Evolutionary conservation across 2,888 invertebrate genomes (phyloP), one percentile per base, ranked within the genome.

Genomic region (Eustalomyia histrio): DNA sequence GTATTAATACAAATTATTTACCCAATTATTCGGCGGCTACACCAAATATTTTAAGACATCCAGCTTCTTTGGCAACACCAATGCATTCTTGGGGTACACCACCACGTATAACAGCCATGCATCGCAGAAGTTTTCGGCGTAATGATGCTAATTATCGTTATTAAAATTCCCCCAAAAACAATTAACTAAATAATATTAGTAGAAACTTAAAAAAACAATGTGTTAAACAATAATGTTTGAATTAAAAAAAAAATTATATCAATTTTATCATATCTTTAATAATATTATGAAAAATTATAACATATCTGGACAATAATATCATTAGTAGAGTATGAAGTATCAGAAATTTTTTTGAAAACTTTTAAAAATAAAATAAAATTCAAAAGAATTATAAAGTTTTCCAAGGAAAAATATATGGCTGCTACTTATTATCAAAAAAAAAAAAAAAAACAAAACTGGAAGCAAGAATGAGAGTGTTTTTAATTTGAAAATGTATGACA

Each of bases 81-180:
- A 35, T 71, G 64, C 86, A 87, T 68, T 76, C 86, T 64, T 90
- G 90, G 90, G 90, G 90, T 82, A 90, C 90, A 82, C 91, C 90
- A 79, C 91, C 91, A 79, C 88, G 90, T 86, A 89, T 91, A 83
- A 90, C 90, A 85, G 90, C 90, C 83, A 85, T 91, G 88, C 90
- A 90, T 86, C 88, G 90, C 84, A 86, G 91, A 83, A 89, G 89
- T 86, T 88, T 90, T 87, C 89, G 90, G 84, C 89, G 86, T 84
- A 84, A 85, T 84, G 79, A 84, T 84, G 84, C 71, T 55, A 79
- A 83, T 47, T 83, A 81, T 65, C 84, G 86, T 83, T 85, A 88
- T 81, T 88, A 86, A 86, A 85, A 29, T 47, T 18, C 80, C 21
- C 63, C n/a, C n/a, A n/a, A n/a, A n/a, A n/a, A 53, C 18, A 76